Evolutionary conservation across 2,888 invertebrate species (phyloP), one percentile per base, ranked within the genome.

Genomic region (Amphipoea lucens): DNA sequence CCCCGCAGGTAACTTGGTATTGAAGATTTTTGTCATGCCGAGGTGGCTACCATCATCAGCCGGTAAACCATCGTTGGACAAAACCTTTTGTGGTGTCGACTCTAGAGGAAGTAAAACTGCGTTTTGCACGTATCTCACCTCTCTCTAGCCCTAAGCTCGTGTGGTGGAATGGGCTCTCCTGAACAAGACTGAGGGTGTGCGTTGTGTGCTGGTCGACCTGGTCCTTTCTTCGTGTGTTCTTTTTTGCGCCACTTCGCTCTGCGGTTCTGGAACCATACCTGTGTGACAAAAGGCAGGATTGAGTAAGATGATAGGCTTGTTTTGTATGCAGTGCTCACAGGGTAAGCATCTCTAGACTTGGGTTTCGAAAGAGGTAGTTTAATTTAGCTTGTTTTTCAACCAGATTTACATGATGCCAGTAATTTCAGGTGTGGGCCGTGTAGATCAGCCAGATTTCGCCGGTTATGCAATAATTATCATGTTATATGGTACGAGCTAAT

Each of bases 261-360:
- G 60, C 99, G 98, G 97, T 99, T 99, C 97, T 99, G 99, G 97
- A 99, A 99, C 99, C 99, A 99, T 85, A 99, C 99, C 99, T 99
- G 98, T 29, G 73, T 79, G 90, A 87, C 80, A 90, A 81, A 76
- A 29, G 12, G 12, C 76, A 67, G 14, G 14, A 45, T 20, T 36
- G 36, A 0, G 11, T 36, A 48, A 62, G 45, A 51, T 23, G 0
- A 60, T 36, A 0, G 12, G 14, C 2, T 23, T 66, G n/a, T 17
- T 66, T 20, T 40, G 5, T 40, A 11, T 7, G 4, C 2, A 3
- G 20, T 20, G 54, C 0, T 20, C 7, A 51, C 20, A 51, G 54
- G 20, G 20, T 51, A 2, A 51, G 17, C 20, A 17, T 54, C 54
- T 54, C 54, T 20, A 7, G 54, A 54, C 20, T 20, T 20, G 20